Evolutionary conservation across 2,888 invertebrate genomes (phyloP), one percentile per base, ranked within the genome.

Genomic region (Catocala fraxini): DNA sequence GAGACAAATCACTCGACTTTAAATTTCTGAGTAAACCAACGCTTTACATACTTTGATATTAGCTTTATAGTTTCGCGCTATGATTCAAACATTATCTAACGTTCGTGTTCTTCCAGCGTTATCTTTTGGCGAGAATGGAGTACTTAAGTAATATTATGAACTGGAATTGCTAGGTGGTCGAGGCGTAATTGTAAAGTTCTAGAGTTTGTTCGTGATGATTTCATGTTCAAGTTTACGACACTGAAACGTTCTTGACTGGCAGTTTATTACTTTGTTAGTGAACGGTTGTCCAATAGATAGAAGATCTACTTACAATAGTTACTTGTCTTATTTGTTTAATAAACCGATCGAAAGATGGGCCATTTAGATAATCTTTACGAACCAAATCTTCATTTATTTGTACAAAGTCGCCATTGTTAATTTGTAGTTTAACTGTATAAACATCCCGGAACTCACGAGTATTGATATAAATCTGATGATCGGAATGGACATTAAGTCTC

Each of bases 401-500:
- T 83, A 89, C 88, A 86, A 84, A 79, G 85, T 79, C 78, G 64
- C 73, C 76, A 80, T 84, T 89, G 87, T 87, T 81, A 62, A 62
- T 67, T 59, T 58, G 68, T 62, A 62, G 39, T 47, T 49, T 58
- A 63, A 65, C 70, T 77, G 64, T 63, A 64, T 56, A 63, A 56
- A 51, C 65, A 78, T 82, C 71, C 87, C 87, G 85, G 84, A 89
- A 86, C 87, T 87, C 81, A 78, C 81, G 80, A 81, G 76, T 83
- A 83, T 83, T 82, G 85, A 83, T 88, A 78, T 81, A 82, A 88
- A 86, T 87, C 84, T 65, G 73, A 66, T 80, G 81, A 81, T 84
- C 80, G 81, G 90, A 91, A 91, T 90, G 90, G 90, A 74, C 73
- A 73, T 74, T 75, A 78, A 80, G 79, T 73, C 70, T 74, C 56